These are phyloP conservation scores for Megathymus violae DNA, from an alignment of 1,140 invertebrate species.

Conservation along the genomic window DNA sequence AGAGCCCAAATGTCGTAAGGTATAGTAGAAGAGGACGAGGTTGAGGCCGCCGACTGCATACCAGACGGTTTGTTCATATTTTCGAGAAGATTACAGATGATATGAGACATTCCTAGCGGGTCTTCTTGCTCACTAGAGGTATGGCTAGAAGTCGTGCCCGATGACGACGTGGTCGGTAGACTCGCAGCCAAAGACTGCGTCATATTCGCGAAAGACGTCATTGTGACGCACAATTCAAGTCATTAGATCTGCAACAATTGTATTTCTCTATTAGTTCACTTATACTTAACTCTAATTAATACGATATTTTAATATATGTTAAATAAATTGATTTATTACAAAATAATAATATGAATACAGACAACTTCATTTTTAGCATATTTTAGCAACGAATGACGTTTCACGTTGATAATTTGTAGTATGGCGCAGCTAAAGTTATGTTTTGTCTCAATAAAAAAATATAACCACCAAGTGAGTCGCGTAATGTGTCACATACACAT, in stretches of 20 bases:
- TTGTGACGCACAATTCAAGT: conserved; percentile 52
- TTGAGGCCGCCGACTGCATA: conserved; percentile 45
- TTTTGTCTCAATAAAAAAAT: too few species aligned
- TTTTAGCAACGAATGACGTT: too few species aligned
- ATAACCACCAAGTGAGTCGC: too few species aligned
- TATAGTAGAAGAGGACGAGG: conserved; percentile 56
- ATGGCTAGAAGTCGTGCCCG: conserved; percentile 49
- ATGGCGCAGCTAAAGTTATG: too few species aligned
- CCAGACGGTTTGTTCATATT: conserved; percentile 66
- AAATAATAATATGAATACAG: neutral
- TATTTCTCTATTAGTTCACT: conserved; percentile 9
- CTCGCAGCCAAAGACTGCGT: conserved; percentile 65
- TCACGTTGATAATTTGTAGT: too few species aligned
- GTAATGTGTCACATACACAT: too few species aligned
- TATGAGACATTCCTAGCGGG: conserved; percentile 69
- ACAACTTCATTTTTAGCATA: too few species aligned
- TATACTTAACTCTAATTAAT: too few species aligned
- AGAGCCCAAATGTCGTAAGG: conserved; percentile 71
- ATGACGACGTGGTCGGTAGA: conserved; percentile 61
- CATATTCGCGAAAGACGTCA: conserved; percentile 74
- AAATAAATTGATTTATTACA: too few species aligned
- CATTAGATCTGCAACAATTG: conserved; percentile 71
- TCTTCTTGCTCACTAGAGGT: conserved; percentile 57
- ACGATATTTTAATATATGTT: too few species aligned
- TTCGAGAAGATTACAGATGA: conserved; percentile 76